Base-by-base conservation (phyloP, 2,888 invertebrate species). In the Geophilus truncorum region DNA sequence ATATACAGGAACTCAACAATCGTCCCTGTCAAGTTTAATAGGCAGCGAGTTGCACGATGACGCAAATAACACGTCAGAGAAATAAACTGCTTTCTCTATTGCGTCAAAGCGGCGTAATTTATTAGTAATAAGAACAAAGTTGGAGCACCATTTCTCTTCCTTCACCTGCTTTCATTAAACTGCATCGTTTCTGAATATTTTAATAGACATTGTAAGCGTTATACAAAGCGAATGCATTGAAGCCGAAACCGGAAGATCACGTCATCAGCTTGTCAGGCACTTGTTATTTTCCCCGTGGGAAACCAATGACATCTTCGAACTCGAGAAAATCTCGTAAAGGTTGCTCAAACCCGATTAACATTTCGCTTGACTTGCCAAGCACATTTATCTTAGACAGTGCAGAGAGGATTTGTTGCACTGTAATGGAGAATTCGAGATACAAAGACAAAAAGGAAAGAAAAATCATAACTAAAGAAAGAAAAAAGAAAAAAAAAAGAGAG, bases 261-360 rank as follows among this genome's bases (percentile, higher is more conserved):
- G 25, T 70, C 28, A n/a, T 70, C 25, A 70, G 70, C 70, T 28
- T 15, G 70, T 70, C 70, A 25, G 12, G 70, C 70, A 70, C 70
- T 28, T 70, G 70, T 70, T 70, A 70, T 70, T 70, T 70, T 25
- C 25, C 70, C 70, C 70, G 15, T 70, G 70, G 70, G 70, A 70
- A 70, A 23, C 70, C 70, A 28, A 70, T 70, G 70, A 70, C 70
- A 70, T 25, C 25, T 25, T 70, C 70, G 70, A 25, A 70, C 70
- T 28, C 25, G 28, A 70, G 70, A 25, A 70, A 70, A 70, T 70
- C 70, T 70, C 70, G 70, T 70, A 70, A 70, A 25, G 70, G 70
- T 23, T 70, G 70, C 70, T 70, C 28, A 70, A 28, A 25, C 70
- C 70, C 23, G 70, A 70, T 70, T 70, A 70, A 70, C 23, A 25